phyloP scores from a whole-genome alignment of 2,797 vertebrate genomes.

The Borostomias antarcticus region DNA sequence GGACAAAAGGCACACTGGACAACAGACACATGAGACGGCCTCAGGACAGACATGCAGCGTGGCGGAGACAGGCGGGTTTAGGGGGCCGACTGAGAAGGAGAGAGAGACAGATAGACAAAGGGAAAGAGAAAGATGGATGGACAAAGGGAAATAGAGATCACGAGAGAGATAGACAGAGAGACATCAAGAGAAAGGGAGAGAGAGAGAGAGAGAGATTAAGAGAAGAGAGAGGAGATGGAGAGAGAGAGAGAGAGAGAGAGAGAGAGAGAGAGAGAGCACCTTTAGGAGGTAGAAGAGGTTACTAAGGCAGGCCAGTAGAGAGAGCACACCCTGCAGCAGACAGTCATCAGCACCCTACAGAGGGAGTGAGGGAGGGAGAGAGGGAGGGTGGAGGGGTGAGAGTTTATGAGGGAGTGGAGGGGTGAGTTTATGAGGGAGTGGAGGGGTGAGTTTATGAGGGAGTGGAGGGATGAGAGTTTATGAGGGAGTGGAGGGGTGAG shows the following conservation, averaged over 20 bases:
- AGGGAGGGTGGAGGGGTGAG: constrained; percentile 26
- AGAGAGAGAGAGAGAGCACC: constrained; percentile 79
- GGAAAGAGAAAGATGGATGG: not conserved
- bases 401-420: constrained; percentile 16
- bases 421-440: not conserved
- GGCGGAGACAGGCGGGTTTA: not conserved
- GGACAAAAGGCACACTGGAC: not conserved
- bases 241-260: constrained; percentile 10
- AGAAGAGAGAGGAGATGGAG: constrained; percentile 27
- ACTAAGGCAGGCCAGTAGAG: constrained; percentile 96
- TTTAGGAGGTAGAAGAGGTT: constrained; percentile 98
- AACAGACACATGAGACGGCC: constrained; percentile 11
- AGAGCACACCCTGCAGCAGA: constrained; percentile 94
- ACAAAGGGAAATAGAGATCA: constrained; percentile 12
- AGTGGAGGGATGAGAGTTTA: not conserved
- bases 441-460: constrained; percentile 2
- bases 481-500: not conserved
- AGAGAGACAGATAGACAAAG: not conserved
- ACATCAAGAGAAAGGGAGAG: not conserved
- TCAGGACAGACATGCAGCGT: not conserved
- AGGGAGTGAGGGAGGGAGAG: constrained; percentile 30
- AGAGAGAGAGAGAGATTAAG: constrained; percentile 28
- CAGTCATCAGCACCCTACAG: constrained; percentile 92
- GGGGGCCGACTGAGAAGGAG: not conserved
- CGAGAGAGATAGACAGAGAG: constrained; percentile 59